Evolutionary conservation across 2,888 invertebrate genomes (phyloP), one percentile per base, ranked within the genome.

Genomic region (Hydropsyche betteni): DNA sequence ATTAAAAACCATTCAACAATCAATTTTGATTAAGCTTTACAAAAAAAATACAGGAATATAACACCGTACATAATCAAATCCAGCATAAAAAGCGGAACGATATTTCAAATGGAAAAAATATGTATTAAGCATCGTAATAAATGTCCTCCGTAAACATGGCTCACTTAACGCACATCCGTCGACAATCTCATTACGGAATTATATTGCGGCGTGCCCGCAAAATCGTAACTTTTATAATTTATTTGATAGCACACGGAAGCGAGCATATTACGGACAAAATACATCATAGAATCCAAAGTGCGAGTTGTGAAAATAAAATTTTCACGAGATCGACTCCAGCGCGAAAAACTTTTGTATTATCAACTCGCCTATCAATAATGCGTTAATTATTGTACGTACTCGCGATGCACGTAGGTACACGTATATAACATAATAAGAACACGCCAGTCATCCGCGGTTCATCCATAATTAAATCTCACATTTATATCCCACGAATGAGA

Each of bases 401-500:
- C 24, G 24, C 24, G 6, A 61, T 24, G 24, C 61, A 61, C 34
- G 33, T 61, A 64, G 12, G 5, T 36, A 64, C 36, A 36, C 34
- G 55, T n/a, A 61, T 61, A 64, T 64, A 64, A 36, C 34, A 64
- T 64, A 64, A 64, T 64, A 64, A 34, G 55, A 76, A 71, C 69
- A 64, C 68, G 76, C 76, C 76, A 74, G 76, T 76, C 76, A 76
- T 68, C 64, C 61, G 52, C 71, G 61, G 55, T 74, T 76, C 76
- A 69, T 50, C 72, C 74, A 74, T 76, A 76, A 76, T 76, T 76
- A 77, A 77, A 77, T 77, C 73, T 68, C 61, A 73, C 75, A 77
- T 77, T 77, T 75, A 75, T 75, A 75, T 75, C 73, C 75, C 73
- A 73, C 77, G 69, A 51, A 71, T 50, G 61, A 74, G 76, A 78